A percentile compares a stretch with the other conserved stretches of the same genome.
phyloP scores from a whole-genome alignment of 2,797 vertebrate species.

The Acanthurus lineatus region DNA sequence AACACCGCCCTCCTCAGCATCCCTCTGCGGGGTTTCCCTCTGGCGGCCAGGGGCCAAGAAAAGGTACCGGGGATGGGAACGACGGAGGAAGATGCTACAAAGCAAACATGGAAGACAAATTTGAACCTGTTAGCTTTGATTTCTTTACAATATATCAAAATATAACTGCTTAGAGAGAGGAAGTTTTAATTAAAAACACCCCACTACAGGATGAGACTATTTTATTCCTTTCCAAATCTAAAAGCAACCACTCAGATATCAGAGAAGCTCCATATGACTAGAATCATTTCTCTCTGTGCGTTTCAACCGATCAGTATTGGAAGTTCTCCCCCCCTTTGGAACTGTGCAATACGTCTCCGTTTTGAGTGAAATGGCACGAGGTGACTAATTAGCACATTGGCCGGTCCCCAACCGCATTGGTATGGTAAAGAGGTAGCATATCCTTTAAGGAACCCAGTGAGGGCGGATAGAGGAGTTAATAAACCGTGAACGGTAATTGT shows the following conservation, averaged over 20 bases:
- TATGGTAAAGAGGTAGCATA: constrained; percentile 93
- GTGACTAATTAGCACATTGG: constrained; percentile 97
- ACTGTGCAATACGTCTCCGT: constrained; percentile 81
- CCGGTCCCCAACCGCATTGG: constrained; percentile 91
- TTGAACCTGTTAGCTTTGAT: neutral
- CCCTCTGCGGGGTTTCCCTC: constrained; percentile 94
- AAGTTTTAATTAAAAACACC: neutral
- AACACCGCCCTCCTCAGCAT: constrained; percentile 97
- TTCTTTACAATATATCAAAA: neutral
- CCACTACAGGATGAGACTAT: neutral
- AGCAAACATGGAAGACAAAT: neutral
- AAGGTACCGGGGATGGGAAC: constrained; percentile 97
- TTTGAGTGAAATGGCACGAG: constrained; percentile 92
- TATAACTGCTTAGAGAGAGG: neutral
- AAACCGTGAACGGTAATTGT: constrained; percentile 99
- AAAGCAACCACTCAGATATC: too few species aligned
- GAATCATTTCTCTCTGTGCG: constrained; percentile 26
- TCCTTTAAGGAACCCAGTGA: constrained; percentile 87
- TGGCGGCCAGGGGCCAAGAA: constrained; percentile 93
- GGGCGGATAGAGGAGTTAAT: constrained; percentile 98
- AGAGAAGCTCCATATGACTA: neutral
- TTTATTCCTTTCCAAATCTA: neutral
- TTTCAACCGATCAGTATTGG: constrained; percentile 55
- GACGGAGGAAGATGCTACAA: constrained; percentile 89
- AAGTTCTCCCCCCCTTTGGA: constrained; percentile 50